Base-by-base conservation (phyloP, 2,888 invertebrate genomes). In the Caenorhabditis auriculariae region DNA sequence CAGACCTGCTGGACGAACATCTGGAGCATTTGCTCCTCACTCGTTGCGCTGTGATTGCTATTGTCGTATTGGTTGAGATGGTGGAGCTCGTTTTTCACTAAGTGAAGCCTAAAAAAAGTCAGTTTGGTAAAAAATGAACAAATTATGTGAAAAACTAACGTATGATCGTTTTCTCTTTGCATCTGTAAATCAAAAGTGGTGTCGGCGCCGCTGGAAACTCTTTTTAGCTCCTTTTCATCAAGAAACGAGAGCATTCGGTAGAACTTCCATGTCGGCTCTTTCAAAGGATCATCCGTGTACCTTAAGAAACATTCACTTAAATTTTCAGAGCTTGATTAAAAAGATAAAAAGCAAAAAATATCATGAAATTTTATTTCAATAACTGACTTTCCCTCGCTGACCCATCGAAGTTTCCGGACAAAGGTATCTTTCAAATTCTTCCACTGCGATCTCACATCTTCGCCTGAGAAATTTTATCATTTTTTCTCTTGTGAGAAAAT, bases 261-360 rank as follows among this genome's bases (percentile, higher is more conserved):
- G 58, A 73, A 73, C 53, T 73, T 73, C 73, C 73, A 73, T 7
- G 73, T 69, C 6, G 71, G 71, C 32, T 71, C 73, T 23, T 73
- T 71, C 19, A 53, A 56, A 7, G 66, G 55, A 35, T 73, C 73
- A 28, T 71, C 66, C 2, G 47, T 32, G 27, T 69, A 66, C 48
- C 64, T 64, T 24, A 5, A 52, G 38, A 15, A 29, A 47, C 15
- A 19, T 12, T 47, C 9, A 9, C 6, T 29, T 29, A 15, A 7
- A 6, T 6, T 26, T 43, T 51, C n/a, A 19, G 17, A 21, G 15
- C 21, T 38, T 39, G 6, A 4, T 4, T 15, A 38, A 49, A 9
- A 46, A 46, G 7, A 15, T 9, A 19, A 15, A 17, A 41, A 12
- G 7, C 15, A 41, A 41, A 41, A 41, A n/a, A 17, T 7, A 41